phyloP scores from a whole-genome alignment of 2,113 vertebrate genomes.

The Murina feae region DNA sequence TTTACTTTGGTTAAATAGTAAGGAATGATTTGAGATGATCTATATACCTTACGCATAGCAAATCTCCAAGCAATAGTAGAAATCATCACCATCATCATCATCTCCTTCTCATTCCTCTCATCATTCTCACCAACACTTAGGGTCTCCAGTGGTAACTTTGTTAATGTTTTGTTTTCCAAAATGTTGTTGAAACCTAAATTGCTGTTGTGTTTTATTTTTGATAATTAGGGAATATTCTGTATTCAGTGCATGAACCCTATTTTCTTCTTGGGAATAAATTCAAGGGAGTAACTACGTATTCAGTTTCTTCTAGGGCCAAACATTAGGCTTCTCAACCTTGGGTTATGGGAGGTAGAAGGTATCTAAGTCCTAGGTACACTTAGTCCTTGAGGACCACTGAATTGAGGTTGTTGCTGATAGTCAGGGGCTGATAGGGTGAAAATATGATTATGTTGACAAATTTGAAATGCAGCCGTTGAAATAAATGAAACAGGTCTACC shows the following conservation, averaged over 20 bases:
- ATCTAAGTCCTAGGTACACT: not conserved
- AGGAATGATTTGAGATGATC: not conserved
- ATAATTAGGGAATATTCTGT: not conserved
- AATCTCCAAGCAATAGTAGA: not conserved
- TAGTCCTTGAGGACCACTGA: not conserved
- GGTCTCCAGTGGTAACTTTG: not conserved
- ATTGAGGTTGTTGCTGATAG: not conserved
- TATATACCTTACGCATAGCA: not conserved
- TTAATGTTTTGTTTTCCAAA: conserved; percentile 8
- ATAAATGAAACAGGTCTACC: not conserved
- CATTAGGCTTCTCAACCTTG: not conserved
- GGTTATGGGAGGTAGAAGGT: not conserved
- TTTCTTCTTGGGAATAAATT: not conserved
- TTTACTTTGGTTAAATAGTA: not conserved
- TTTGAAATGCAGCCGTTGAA: not conserved
- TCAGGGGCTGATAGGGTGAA: not conserved
- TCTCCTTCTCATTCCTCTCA: not conserved
- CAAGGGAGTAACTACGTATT: not conserved
- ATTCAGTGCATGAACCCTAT: not conserved
- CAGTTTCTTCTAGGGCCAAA: not conserved
- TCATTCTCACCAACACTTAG: not conserved
- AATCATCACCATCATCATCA: not conserved
- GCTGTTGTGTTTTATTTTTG: not conserved
- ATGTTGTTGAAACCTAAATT: not conserved
- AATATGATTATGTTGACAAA: not conserved